Evolutionary conservation across 2,888 invertebrate species (phyloP).

Genomic region (Hirtodrosophila cameraria): DNA sequence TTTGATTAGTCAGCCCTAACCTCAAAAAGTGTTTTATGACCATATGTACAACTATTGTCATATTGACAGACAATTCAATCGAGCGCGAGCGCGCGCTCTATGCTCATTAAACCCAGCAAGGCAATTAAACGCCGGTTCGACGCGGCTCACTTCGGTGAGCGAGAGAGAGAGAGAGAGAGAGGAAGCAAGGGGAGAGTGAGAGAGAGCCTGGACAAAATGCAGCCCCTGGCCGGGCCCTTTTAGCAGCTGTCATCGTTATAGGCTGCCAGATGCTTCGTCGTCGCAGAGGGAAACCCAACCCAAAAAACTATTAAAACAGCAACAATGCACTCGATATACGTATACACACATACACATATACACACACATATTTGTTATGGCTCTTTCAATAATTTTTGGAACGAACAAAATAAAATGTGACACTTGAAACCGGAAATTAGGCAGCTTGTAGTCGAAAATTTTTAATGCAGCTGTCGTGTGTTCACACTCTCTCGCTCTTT

Average conservation of each 20-base stretch:
- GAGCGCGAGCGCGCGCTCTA: constrained; percentile 45
- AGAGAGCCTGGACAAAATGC: constrained; percentile 17
- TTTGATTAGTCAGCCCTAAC: constrained; percentile 37
- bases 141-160: not conserved
- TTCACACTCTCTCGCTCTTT: constrained; percentile 12
- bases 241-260: constrained; percentile 61
- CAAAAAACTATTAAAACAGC: constrained; percentile 65
- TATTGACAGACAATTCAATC: constrained; percentile 72
- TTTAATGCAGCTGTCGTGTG: constrained; percentile 62
- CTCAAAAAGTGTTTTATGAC: constrained; percentile 62
- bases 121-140: constrained; percentile 49
- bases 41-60: constrained; percentile 23
- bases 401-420: constrained; percentile 51
- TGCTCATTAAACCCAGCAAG: constrained; percentile 45
- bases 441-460: constrained; percentile 54
- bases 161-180: constrained; percentile 2
- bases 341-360: constrained; percentile 3
- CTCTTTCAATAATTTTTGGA: constrained; percentile 70
- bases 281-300: constrained; percentile 44
- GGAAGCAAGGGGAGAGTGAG: not conserved
- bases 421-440: constrained; percentile 77
- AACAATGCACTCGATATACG: constrained; percentile 35
- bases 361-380: constrained; percentile 56
- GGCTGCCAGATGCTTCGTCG: constrained; percentile 59
- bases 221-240: constrained; percentile 48